Conservation (phyloP, 2,888 invertebrate species). For the Norana najaformis region DNA sequence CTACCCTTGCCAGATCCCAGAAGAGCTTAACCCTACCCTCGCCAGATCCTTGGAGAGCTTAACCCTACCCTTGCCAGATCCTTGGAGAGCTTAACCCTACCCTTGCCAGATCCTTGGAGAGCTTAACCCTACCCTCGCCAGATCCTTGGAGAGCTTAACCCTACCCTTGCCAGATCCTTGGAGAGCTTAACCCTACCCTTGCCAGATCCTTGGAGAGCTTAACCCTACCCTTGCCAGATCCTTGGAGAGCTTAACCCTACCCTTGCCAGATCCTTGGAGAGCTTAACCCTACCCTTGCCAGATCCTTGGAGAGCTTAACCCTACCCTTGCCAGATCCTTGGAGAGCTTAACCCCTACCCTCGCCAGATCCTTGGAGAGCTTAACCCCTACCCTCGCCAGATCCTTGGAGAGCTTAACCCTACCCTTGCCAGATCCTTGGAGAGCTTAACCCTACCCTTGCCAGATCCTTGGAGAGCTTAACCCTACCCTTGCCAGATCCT, state of each 20-base stretch:
- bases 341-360: no score
- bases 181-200: conserved; percentile 63
- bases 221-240: no score
- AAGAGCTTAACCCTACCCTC: conserved; percentile 49
- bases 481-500: no score
- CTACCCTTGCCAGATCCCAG: no score
- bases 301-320: conserved; percentile 63
- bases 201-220: conserved; percentile 52
- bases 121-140: no score
- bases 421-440: conserved; percentile 63
- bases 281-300: conserved; percentile 56
- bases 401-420: background rate
- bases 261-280: no score
- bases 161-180: conserved; percentile 61
- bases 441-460: conserved; percentile 63
- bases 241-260: no score
- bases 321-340: conserved; percentile 59
- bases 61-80: conserved; percentile 61
- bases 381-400: no score
- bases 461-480: no score
- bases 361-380: no score
- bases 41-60: conserved; percentile 63
- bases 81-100: no score
- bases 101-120: no score
- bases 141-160: background rate